phyloP scores from a whole-genome alignment of 1,140 invertebrate species.

The Drosophila punjabiensis region DNA sequence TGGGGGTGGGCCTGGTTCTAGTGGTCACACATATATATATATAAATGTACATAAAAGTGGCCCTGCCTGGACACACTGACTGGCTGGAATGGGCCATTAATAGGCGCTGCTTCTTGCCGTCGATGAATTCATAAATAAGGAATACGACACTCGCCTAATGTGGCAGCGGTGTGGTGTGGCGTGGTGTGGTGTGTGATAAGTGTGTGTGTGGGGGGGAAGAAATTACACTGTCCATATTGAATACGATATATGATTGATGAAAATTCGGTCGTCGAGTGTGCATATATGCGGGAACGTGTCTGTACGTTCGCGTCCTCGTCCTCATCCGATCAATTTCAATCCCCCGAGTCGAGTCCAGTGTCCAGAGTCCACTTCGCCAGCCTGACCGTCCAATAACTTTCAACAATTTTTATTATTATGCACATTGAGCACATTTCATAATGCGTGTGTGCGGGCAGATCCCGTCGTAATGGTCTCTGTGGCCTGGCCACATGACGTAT shows the following conservation, averaged over 20 bases:
- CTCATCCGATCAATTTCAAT: constrained; percentile 48
- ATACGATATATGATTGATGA: constrained; percentile 74
- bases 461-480: constrained; percentile 5
- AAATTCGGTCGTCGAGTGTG: constrained; percentile 47
- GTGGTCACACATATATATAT: constrained; percentile 6
- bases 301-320: not conserved
- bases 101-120: constrained; percentile 31
- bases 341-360: constrained; percentile 14
- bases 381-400: constrained; percentile 50
- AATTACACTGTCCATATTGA: constrained; percentile 69
- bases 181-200: not conserved
- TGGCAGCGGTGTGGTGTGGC: not conserved
- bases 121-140: constrained; percentile 51
- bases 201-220: constrained; percentile 34
- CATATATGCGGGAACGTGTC: constrained; percentile 3
- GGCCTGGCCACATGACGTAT: constrained; percentile 63
- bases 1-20: constrained; percentile 4
- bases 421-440: constrained; percentile 72
- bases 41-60: constrained; percentile 16
- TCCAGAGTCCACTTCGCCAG: not conserved
- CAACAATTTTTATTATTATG: constrained; percentile 73
- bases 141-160: constrained; percentile 37
- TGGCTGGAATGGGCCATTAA: constrained; percentile 35
- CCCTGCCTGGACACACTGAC: not conserved
- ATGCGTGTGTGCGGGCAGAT: constrained; percentile 24